Conservation (phyloP, 1,140 invertebrate species). For the Magallana angulata region DNA sequence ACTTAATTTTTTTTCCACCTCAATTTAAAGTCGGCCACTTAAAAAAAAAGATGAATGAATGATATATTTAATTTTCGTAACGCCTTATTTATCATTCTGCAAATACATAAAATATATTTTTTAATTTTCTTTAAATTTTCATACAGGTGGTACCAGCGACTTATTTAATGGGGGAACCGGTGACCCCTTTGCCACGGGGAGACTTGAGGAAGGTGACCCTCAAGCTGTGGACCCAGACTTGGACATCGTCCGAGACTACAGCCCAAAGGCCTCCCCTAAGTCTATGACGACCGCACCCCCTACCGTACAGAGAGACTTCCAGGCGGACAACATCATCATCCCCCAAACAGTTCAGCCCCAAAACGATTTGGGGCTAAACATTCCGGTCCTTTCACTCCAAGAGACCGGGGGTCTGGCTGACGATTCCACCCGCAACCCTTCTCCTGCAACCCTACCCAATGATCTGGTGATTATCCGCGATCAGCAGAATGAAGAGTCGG, state of each 20-base stretch:
- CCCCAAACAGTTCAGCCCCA: background rate
- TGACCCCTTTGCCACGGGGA: background rate
- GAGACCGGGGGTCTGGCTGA: background rate
- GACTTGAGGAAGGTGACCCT: background rate
- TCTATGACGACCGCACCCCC: background rate
- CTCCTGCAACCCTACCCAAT: background rate
- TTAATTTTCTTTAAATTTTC: background rate
- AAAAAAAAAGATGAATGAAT: too few relatives aligned
- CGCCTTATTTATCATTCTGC: too few relatives aligned
- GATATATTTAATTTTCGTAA: too few relatives aligned
- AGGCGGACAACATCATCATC: background rate
- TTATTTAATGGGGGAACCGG: background rate
- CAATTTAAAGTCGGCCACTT: too few relatives aligned
- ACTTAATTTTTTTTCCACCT: too few relatives aligned
- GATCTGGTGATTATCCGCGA: conserved; percentile 2
- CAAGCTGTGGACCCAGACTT: background rate
- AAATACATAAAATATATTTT: too few relatives aligned
- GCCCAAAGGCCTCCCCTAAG: background rate
- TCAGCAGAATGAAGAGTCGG: background rate
- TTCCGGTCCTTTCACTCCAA: background rate
- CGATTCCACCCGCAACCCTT: background rate
- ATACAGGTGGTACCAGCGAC: conserved; percentile 8
- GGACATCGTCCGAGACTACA: conserved; percentile 3
- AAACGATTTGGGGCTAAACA: background rate
- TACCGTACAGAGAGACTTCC: conserved; percentile 10